phyloP scores from a whole-genome alignment of 2,113 vertebrate genomes.

The Dipodomys stephensi region DNA sequence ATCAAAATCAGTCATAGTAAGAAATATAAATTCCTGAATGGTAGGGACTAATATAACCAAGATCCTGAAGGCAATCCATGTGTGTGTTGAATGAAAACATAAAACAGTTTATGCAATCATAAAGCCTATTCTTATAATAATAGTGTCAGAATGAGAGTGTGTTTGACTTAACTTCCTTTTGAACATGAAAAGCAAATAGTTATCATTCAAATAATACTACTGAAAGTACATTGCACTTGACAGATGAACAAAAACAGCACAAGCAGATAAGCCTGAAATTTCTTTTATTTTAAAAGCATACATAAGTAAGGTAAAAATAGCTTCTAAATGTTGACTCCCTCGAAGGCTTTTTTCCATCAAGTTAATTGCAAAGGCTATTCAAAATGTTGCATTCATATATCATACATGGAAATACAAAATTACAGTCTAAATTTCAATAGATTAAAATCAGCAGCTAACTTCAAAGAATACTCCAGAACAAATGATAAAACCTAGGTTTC shows the following conservation, averaged over 20 bases:
- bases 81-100: background rate
- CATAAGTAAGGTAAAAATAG: background rate
- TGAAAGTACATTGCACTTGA: background rate
- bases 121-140: background rate
- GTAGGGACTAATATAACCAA: background rate
- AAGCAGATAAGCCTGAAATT: background rate
- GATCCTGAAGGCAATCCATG: background rate
- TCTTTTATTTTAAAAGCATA: background rate
- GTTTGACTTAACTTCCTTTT: conserved; percentile 2
- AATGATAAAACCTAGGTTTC: conserved; percentile 76
- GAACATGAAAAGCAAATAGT: conserved; percentile 8
- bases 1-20: background rate
- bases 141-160: background rate
- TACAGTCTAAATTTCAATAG: conserved; percentile 71
- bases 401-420: conserved; percentile 69
- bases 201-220: background rate
- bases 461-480: conserved; percentile 70
- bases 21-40: background rate
- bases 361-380: conserved; percentile 14
- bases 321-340: background rate
- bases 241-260: background rate
- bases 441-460: conserved; percentile 69
- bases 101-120: background rate
- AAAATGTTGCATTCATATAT: background rate
- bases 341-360: background rate